phyloP scores from a whole-genome alignment of 2,888 invertebrate species.

The Adineta ricciae region DNA sequence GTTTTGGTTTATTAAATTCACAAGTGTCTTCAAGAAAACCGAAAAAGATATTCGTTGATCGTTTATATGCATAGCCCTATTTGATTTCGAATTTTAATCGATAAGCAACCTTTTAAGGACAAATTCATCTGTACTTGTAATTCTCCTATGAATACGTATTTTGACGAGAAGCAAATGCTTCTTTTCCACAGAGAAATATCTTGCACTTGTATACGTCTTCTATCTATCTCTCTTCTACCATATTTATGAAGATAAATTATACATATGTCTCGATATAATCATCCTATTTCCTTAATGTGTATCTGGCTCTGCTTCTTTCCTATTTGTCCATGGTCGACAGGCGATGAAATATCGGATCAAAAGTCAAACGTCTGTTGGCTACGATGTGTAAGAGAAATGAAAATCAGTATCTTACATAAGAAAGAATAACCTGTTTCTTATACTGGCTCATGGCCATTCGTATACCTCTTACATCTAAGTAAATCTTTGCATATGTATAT shows the following conservation, averaged over 20 bases:
- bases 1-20: background rate
- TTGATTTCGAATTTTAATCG: too few species aligned
- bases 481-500: background rate
- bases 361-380: background rate
- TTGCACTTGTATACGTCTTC: background rate
- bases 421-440: background rate
- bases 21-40: too few species aligned
- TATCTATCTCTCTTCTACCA: background rate
- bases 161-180: background rate
- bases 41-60: too few species aligned
- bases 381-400: background rate
- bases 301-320: background rate
- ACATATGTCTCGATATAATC: background rate
- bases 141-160: too few species aligned
- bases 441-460: background rate
- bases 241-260: background rate
- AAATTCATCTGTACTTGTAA: background rate
- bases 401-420: background rate
- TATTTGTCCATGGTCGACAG: background rate
- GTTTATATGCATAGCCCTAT: too few species aligned
- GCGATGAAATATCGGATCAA: background rate
- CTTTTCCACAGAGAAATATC: background rate
- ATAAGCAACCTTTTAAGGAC: background rate
- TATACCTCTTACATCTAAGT: background rate
- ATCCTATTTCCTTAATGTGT: background rate